Evolutionary conservation across 2,888 invertebrate species (phyloP), one percentile per base, ranked within the genome.

Genomic region (Trichopoda pennipes): DNA sequence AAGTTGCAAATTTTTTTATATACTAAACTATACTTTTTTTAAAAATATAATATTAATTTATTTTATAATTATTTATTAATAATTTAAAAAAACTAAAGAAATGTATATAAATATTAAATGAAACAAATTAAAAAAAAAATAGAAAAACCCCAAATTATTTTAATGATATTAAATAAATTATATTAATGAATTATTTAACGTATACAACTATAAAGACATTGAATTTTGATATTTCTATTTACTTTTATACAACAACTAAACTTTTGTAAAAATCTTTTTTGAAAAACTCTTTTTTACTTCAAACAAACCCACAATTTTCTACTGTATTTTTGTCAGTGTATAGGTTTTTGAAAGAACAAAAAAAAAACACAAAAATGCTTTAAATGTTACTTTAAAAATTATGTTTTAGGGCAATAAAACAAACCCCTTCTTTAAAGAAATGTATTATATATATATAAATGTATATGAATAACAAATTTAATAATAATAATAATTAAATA

Each of bases 271-370:
- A 64, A 35, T 44, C 19, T 53, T 47, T 28, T 68, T 72, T 60
- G 51, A 23, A 51, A 70, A 51, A n/a, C n/a, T n/a, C n/a, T n/a
- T 38, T 72, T 56, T n/a, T 73, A 42, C 42, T 35, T 38, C 44
- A 56, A 55, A 64, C 1, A 19, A 21, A 21, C 23, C n/a, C 35
- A 42, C 56, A 58, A 47, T 80, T 76, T 78, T 78, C 64, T 69
- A 78, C 69, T 77, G 74, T 64, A 73, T 77, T 78, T 81, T 74
- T 78, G 58, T 75, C 81, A 78, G 74, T 75, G 66, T 74, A 74
- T 73, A 14, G 3, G 38, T 12, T 38, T 12, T 38, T 10, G 12
- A 2, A 38, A 12, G 7, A 38, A 82, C 56, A 68, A 56, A n/a
- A 8, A 60, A 16, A 66, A 23, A 38, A 51, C 38, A 58, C 7